phyloP scores from a whole-genome alignment of 2,888 invertebrate species.

The Altica lythri region DNA sequence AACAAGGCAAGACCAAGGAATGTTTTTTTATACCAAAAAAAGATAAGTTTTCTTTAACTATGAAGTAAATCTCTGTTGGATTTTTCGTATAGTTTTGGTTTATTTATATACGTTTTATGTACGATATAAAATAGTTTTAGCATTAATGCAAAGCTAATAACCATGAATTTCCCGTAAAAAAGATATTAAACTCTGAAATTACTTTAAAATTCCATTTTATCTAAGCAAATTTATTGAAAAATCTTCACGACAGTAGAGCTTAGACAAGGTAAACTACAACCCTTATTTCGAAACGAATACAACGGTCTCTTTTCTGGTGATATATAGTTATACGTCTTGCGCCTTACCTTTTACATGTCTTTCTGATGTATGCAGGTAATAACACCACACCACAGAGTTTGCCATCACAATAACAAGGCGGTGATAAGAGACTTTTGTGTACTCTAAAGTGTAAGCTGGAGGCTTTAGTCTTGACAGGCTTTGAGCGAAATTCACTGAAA shows the following conservation, averaged over 20 bases:
- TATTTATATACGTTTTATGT: too few species aligned
- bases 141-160: too few species aligned
- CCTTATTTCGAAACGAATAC: slow-evolving; percentile 7
- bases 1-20: too few species aligned
- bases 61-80: too few species aligned
- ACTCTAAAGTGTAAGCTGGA: slow-evolving; percentile 17
- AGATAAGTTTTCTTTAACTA: too few species aligned
- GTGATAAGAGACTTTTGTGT: slow-evolving; percentile 21
- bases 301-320: slow-evolving; percentile 8
- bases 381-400: slow-evolving; percentile 25
- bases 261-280: neutral
- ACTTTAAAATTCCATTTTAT: slow-evolving; percentile 2
- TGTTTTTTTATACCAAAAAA: too few species aligned
- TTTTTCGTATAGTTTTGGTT: too few species aligned
- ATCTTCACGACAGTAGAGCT: neutral
- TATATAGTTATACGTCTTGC: slow-evolving; percentile 12
- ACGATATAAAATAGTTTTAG: too few species aligned
- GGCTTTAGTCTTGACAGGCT: slow-evolving; percentile 14
- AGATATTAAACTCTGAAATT: too few species aligned
- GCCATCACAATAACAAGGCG: slow-evolving; percentile 17
- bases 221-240: neutral
- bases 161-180: too few species aligned
- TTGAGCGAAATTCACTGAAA: slow-evolving; percentile 6
- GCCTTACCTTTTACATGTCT: slow-evolving; percentile 2
- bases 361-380: slow-evolving; percentile 33